Percentiles rank a stretch among this genome's conserved stretches.
Evolutionary conservation across 2,113 vertebrate genomes (phyloP).

Genomic region (Gnathonemus echidnorhynchus): DNA sequence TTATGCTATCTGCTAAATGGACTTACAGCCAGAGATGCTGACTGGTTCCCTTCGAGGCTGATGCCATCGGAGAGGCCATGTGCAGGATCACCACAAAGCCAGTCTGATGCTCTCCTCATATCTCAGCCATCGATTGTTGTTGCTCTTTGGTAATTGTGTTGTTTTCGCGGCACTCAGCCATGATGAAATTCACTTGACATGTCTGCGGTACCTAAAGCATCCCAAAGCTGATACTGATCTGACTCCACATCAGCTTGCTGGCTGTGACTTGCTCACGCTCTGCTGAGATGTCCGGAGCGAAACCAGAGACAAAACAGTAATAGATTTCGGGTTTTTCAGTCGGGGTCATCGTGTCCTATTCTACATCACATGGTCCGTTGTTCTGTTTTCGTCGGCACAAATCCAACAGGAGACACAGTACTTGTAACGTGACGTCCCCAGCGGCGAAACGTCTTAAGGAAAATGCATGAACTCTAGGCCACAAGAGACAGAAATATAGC

Average conservation of each 20-base stretch:
- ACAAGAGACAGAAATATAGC: not conserved
- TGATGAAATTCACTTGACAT: conserved; percentile 35
- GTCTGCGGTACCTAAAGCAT: conserved; percentile 31
- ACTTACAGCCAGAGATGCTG: conserved; percentile 22
- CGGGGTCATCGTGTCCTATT: conserved; percentile 1
- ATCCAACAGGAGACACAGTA: not conserved
- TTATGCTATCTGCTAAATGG: conserved; percentile 30
- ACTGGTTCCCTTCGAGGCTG: conserved; percentile 26
- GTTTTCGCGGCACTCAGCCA: conserved; percentile 37
- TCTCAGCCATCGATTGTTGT: conserved; percentile 29
- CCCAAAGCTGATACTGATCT: conserved; percentile 34
- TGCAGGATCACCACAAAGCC: conserved; percentile 21
- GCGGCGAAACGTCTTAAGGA: not conserved
- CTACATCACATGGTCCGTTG: not conserved
- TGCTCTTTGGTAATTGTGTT: conserved; percentile 25
- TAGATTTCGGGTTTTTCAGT: not conserved
- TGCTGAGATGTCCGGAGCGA: not conserved
- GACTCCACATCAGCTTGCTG: conserved; percentile 13
- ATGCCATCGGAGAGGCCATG: conserved; percentile 27
- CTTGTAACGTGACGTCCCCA: not conserved
- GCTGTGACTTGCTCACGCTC: not conserved
- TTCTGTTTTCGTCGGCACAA: not conserved
- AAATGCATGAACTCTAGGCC: not conserved
- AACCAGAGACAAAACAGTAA: not conserved
- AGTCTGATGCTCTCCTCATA: conserved; percentile 27